These are phyloP conservation scores for Eilema griseolum DNA, from an alignment of 2,888 invertebrate species.

Conservation along the genomic window DNA sequence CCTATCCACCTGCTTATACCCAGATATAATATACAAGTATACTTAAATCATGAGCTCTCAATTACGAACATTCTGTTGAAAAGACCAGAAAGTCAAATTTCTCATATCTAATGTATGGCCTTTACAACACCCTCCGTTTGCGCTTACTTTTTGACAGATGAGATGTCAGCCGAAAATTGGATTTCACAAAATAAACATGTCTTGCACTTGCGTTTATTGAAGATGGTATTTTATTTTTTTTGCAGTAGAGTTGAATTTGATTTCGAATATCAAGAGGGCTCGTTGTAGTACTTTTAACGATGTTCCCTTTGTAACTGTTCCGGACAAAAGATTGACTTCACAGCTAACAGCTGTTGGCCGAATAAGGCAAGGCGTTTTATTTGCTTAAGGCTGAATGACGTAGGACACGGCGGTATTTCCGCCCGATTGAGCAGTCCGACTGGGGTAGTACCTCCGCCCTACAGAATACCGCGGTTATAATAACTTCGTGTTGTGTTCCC, in stretches of 20 bases:
- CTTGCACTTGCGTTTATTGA: slow-evolving; percentile 48
- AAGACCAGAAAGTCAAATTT: slow-evolving; percentile 31
- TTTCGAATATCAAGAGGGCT: slow-evolving; percentile 9
- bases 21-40: too few relatives aligned
- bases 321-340: slow-evolving; percentile 63
- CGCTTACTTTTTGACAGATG: slow-evolving; percentile 80
- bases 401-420: too few relatives aligned
- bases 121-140: slow-evolving; percentile 63
- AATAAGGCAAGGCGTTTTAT: slow-evolving; percentile 64
- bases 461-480: too few relatives aligned
- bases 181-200: slow-evolving; percentile 85
- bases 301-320: slow-evolving; percentile 53
- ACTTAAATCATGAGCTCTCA: too few relatives aligned
- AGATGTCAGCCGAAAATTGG: slow-evolving; percentile 86
- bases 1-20: not conserved
- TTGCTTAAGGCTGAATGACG: slow-evolving; percentile 70
- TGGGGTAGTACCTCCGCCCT: too few relatives aligned
- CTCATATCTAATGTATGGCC: slow-evolving; percentile 43
- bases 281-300: slow-evolving; percentile 38
- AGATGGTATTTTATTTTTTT: slow-evolving; percentile 48
- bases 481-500: too few relatives aligned
- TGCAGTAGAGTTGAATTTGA: slow-evolving; percentile 37
- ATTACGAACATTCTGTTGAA: too few relatives aligned
- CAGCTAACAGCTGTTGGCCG: slow-evolving; percentile 64
- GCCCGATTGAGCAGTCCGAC: too few relatives aligned